Evolutionary conservation across 1,140 invertebrate species (phyloP).

Genomic region (Steinernema khuongi): DNA sequence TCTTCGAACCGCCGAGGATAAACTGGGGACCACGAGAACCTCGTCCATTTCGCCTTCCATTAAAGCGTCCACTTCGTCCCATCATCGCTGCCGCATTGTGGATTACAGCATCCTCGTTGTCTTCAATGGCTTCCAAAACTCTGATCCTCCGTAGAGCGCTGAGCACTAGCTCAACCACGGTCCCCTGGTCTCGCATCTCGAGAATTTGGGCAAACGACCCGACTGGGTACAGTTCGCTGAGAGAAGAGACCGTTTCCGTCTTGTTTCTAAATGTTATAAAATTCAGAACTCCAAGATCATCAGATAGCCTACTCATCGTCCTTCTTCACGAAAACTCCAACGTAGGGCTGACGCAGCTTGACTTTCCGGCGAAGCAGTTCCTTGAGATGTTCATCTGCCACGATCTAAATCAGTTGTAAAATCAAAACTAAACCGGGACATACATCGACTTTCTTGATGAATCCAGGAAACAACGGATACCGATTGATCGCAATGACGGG

Average conservation of each 20-base stretch:
- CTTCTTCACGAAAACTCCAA: constrained; percentile 92
- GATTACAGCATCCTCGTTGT: constrained; percentile 14
- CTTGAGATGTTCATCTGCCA: constrained; percentile 79
- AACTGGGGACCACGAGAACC: too few relatives aligned
- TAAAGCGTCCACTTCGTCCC: constrained; percentile 30
- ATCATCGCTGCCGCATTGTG: constrained; percentile 7
- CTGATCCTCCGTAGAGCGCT: constrained; percentile 47
- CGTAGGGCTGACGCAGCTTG: constrained; percentile 89
- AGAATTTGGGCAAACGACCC: constrained; percentile 97
- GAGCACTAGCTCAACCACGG: constrained; percentile 64
- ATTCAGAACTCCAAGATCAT: constrained; percentile 15
- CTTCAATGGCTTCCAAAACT: constrained; percentile 37
- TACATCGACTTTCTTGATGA: constrained; percentile 94
- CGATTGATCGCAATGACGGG: constrained; percentile 86
- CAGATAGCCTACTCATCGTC: constrained; percentile 70
- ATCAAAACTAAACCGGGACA: constrained; percentile 27
- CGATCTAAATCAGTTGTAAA: constrained; percentile 48
- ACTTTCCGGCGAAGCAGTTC: constrained; percentile 87
- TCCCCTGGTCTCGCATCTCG: constrained; percentile 88
- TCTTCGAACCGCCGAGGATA: too few relatives aligned
- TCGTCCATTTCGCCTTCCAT: constrained; percentile 34
- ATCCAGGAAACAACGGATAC: constrained; percentile 93
- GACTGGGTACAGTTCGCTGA: constrained; percentile 81
- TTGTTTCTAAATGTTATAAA: constrained; percentile 48
- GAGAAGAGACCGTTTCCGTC: constrained; percentile 70